phyloP scores from a whole-genome alignment of 2,888 invertebrate species.

The Leptodirus hochenwartii region DNA sequence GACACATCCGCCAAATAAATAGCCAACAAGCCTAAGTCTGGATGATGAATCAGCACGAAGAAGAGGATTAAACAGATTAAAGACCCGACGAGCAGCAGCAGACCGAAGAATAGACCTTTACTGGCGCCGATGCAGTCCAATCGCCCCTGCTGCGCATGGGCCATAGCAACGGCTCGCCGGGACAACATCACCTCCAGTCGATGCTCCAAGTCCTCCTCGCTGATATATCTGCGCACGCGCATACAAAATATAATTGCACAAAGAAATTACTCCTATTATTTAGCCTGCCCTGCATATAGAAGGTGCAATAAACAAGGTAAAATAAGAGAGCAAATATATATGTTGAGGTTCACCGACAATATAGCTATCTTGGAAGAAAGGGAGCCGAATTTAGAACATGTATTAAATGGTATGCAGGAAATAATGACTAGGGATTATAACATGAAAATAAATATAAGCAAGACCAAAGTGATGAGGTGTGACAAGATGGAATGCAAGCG shows the following conservation, averaged over 20 bases:
- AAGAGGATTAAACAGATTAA: slow-evolving; percentile 87
- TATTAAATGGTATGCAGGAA: no score
- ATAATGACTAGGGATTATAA: no score
- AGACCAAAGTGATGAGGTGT: no score
- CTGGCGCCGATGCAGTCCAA: slow-evolving; percentile 92
- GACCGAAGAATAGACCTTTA: slow-evolving; percentile 82
- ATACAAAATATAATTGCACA: slow-evolving; percentile 9
- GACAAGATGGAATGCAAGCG: no score
- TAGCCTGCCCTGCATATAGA: not conserved
- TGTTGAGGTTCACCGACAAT: no score
- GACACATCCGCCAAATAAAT: slow-evolving; percentile 84
- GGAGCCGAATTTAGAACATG: no score
- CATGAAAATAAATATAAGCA: no score
- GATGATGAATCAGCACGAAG: slow-evolving; percentile 83
- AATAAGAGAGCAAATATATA: no score
- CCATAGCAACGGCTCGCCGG: slow-evolving; percentile 69
- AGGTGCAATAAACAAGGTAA: no score
- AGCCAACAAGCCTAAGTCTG: slow-evolving; percentile 64
- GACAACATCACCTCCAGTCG: slow-evolving; percentile 76
- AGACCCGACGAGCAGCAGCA: slow-evolving; percentile 74
- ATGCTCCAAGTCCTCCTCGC: slow-evolving; percentile 74
- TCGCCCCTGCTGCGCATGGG: slow-evolving; percentile 63
- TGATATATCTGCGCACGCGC: slow-evolving; percentile 40
- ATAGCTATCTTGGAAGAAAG: no score
- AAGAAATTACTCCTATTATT: not conserved